Evolutionary conservation across 2,888 invertebrate species (phyloP).

Genomic region (Apamea epomidion): DNA sequence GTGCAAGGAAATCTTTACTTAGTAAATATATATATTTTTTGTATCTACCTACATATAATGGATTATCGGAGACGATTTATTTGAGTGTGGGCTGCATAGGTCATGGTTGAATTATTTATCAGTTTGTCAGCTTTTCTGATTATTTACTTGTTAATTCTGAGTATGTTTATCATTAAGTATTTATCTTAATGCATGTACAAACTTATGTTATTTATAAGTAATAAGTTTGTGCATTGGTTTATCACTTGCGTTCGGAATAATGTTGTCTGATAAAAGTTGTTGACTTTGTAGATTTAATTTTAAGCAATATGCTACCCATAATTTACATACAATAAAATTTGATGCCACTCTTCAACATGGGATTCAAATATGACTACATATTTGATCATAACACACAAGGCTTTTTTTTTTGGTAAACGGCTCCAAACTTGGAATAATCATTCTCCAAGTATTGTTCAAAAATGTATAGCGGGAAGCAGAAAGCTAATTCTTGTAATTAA

Average conservation of each 20-base stretch:
- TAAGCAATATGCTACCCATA: not conserved
- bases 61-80: conserved; percentile 46
- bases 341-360: not conserved
- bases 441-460: not conserved
- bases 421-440: not conserved
- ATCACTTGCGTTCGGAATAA: not conserved
- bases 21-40: conserved; percentile 43
- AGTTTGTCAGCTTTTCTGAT: conserved; percentile 52
- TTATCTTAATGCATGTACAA: conserved; percentile 40
- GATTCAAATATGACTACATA: not conserved
- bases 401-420: not conserved
- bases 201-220: conserved; percentile 11
- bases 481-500: not conserved
- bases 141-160: conserved; percentile 48
- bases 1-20: conserved; percentile 33
- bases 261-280: not conserved
- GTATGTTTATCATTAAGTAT: conserved; percentile 31
- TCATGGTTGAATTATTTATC: conserved; percentile 68
- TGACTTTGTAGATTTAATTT: not conserved
- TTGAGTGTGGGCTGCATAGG: conserved; percentile 64
- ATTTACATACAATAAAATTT: conserved; percentile 9
- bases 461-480: not conserved
- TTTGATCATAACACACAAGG: not conserved
- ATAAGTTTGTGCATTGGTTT: conserved; percentile 12
- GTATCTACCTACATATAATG: conserved; percentile 55